Conservation (phyloP, 2,113 vertebrate species). For the Podarcis cretensis region DNA sequence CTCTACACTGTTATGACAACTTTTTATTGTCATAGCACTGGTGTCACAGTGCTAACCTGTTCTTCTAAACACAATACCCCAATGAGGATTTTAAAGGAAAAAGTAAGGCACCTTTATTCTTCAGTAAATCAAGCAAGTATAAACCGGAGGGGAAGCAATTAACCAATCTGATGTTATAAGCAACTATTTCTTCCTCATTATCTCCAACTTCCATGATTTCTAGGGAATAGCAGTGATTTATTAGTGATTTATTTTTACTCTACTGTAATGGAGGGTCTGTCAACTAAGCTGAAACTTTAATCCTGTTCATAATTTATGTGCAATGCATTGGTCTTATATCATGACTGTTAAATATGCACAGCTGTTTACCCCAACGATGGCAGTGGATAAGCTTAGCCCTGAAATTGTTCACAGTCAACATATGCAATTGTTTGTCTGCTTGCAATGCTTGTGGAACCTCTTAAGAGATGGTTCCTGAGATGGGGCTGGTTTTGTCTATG, state of each 20-base stretch:
- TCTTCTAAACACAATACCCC: not conserved
- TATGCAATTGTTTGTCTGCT: not conserved
- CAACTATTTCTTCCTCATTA: conserved; percentile 38
- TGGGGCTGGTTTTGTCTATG: too few relatives aligned
- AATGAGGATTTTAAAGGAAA: conserved; percentile 13
- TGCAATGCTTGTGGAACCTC: too few relatives aligned
- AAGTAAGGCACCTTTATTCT: conserved; percentile 22
- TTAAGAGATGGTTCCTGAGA: too few relatives aligned
- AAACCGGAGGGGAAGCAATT: conserved; percentile 10
- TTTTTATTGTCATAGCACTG: not conserved
- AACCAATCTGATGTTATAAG: conserved; percentile 39
- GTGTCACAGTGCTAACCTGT: conserved; percentile 23
- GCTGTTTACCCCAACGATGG: not conserved
- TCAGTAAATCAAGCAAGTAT: not conserved
- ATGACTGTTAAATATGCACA: not conserved
- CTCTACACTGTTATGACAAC: too few relatives aligned
- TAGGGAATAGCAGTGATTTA: conserved; percentile 42
- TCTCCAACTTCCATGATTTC: conserved; percentile 45
- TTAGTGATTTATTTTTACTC: conserved; percentile 15
- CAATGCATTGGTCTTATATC: not conserved
- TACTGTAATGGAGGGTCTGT: conserved; percentile 33
- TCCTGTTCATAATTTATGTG: conserved; percentile 19
- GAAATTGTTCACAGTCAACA: not conserved
- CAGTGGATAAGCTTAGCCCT: not conserved
- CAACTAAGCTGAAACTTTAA: conserved; percentile 44